Conservation (phyloP, 2,797 vertebrate species). For the Apogon hyalosoma region DNA sequence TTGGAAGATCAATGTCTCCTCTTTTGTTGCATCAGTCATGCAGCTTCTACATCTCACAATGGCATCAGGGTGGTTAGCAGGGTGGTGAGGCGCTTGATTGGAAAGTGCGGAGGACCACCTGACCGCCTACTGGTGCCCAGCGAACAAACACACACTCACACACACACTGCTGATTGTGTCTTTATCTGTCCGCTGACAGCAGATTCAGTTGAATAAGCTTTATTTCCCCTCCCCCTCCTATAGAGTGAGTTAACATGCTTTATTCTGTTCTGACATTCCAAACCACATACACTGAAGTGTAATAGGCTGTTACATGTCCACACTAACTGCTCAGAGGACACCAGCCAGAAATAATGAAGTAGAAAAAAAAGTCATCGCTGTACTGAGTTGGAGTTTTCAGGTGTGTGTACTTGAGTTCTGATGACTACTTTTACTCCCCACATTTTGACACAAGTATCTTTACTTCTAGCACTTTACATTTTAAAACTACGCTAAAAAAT, state of each 20-base stretch:
- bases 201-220: conserved; percentile 75
- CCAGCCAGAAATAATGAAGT: too few species aligned
- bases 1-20: conserved; percentile 79
- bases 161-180: conserved; percentile 70
- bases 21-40: conserved; percentile 81
- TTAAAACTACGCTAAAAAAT: too few species aligned
- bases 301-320: conserved; percentile 59
- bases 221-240: conserved; percentile 69
- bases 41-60: conserved; percentile 77
- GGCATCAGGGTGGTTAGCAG: conserved; percentile 66
- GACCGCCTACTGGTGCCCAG: conserved; percentile 74
- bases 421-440: too few species aligned
- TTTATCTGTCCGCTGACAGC: conserved; percentile 75
- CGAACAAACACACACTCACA: conserved; percentile 50
- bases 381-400: too few species aligned
- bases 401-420: too few species aligned
- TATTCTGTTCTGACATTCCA: conserved; percentile 75
- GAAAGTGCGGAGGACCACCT: conserved; percentile 81
- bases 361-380: too few species aligned
- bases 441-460: too few species aligned
- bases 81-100: conserved; percentile 67
- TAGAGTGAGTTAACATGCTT: conserved; percentile 74
- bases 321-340: conserved; percentile 45
- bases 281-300: conserved; percentile 57
- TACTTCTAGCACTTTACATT: too few species aligned